A percentile compares a stretch with the other conserved stretches of the same genome.
phyloP scores from a whole-genome alignment of 2,888 invertebrate species.

The Leptopterna dolabrata region DNA sequence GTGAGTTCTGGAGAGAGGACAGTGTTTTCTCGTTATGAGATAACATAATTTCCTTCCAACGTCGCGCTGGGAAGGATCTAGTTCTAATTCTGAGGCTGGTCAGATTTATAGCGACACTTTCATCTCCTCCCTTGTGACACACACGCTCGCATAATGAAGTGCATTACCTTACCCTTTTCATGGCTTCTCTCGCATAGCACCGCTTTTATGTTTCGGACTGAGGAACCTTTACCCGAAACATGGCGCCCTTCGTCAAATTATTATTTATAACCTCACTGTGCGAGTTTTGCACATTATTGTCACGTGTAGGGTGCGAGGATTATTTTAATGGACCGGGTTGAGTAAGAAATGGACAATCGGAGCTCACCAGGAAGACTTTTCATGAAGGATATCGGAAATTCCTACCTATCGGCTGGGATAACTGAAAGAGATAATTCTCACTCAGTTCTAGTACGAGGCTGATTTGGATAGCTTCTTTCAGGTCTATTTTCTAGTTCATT shows the following conservation, averaged over 20 bases:
- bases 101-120: conserved; percentile 50
- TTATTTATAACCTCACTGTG: conserved; percentile 21
- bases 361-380: too few relatives aligned
- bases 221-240: neutral
- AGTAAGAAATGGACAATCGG: too few relatives aligned
- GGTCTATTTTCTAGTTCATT: too few relatives aligned
- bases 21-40: conserved; percentile 49
- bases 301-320: neutral
- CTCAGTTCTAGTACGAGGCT: too few relatives aligned
- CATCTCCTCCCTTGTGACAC: conserved; percentile 34
- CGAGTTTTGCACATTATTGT: neutral
- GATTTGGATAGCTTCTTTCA: neutral
- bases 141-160: conserved; percentile 50
- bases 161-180: conserved; percentile 40
- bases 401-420: too few relatives aligned
- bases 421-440: too few relatives aligned
- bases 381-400: too few relatives aligned
- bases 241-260: neutral
- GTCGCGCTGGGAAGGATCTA: conserved; percentile 39
- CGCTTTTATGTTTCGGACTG: neutral
- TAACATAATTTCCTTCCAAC: conserved; percentile 47
- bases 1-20: neutral
- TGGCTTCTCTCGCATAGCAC: neutral
- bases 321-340: too few relatives aligned
- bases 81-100: conserved; percentile 46